phyloP scores from a whole-genome alignment of 1,140 invertebrate genomes.

The Eurosta solidaginis region DNA sequence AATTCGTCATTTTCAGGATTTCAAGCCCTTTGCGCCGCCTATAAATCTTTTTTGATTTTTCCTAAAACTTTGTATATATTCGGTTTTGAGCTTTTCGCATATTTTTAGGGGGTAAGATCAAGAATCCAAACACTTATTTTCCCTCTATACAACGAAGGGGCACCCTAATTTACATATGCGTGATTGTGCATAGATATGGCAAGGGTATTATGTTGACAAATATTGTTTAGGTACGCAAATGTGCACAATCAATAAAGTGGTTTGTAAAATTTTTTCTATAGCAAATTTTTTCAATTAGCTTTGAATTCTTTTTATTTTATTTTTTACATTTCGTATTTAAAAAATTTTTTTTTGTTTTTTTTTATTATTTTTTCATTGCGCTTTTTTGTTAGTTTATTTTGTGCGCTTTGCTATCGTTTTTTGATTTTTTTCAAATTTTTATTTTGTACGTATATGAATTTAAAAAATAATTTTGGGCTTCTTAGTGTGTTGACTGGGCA shows the following conservation, averaged over 20 bases:
- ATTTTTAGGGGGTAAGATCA: too few species aligned
- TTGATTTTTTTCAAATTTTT: constrained; percentile 9
- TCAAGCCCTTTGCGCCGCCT: too few species aligned
- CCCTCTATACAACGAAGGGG: too few species aligned
- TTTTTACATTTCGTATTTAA: not conserved
- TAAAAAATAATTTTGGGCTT: too few species aligned
- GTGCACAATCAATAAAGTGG: constrained; percentile 28
- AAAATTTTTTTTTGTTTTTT: not conserved
- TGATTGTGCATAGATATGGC: not conserved
- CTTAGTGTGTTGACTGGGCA: too few species aligned
- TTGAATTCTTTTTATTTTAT: not conserved
- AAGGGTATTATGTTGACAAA: not conserved
- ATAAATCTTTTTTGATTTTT: too few species aligned
- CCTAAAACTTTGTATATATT: too few species aligned
- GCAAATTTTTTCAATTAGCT: constrained; percentile 9
- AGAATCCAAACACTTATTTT: too few species aligned
- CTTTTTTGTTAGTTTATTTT: not conserved
- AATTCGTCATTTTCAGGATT: too few species aligned
- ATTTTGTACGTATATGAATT: too few species aligned
- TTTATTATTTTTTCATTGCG: not conserved
- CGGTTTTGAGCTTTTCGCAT: too few species aligned
- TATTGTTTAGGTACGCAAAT: not conserved
- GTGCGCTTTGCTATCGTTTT: not conserved
- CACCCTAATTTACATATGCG: not conserved
- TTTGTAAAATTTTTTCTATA: constrained; percentile 26